Evolutionary conservation across 30 jellyfish, hydroid and myxozoan genomes (phyloP).

Genomic region (Aurelia aurita complex sp. Pacific): DNA sequence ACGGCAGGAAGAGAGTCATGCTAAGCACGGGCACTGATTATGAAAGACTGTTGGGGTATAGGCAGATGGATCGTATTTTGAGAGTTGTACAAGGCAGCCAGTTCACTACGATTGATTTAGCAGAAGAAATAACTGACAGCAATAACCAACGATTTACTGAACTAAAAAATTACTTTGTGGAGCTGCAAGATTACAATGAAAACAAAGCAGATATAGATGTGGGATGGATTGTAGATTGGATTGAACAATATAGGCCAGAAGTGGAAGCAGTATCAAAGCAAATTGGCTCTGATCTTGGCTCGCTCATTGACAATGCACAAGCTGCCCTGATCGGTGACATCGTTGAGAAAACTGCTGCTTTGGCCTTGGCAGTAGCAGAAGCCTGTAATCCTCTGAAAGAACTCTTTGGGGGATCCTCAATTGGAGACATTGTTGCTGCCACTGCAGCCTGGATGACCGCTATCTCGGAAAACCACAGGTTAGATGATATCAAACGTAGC

Average conservation of each 20-base stretch:
- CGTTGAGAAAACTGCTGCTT: conserved; percentile 19
- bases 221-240: conserved; percentile 12
- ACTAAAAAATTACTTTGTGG: conserved; percentile 39
- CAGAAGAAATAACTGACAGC: conserved; percentile 28
- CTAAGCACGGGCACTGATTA: conserved; percentile 22
- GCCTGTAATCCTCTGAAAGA: conserved; percentile 60
- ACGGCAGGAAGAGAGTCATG: conserved; percentile 32
- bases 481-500: not conserved
- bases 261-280: not conserved
- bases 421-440: conserved; percentile 30
- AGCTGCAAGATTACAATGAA: conserved; percentile 27
- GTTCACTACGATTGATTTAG: conserved; percentile 7
- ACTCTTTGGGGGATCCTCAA: conserved; percentile 37
- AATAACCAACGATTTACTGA: conserved; percentile 38
- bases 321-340: conserved; percentile 14
- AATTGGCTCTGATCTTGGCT: conserved; percentile 7
- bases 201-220: conserved; percentile 48
- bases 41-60: conserved; percentile 12
- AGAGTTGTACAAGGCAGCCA: conserved; percentile 29
- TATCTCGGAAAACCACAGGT: not conserved
- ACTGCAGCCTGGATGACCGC: conserved; percentile 6
- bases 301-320: conserved; percentile 19
- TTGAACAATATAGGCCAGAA: conserved; percentile 2
- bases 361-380: conserved; percentile 41
- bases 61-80: conserved; percentile 36